Evolutionary conservation across 35 echinoderm and acorn worm species (phyloP).

Genomic region (Amphiura filiformis): DNA sequence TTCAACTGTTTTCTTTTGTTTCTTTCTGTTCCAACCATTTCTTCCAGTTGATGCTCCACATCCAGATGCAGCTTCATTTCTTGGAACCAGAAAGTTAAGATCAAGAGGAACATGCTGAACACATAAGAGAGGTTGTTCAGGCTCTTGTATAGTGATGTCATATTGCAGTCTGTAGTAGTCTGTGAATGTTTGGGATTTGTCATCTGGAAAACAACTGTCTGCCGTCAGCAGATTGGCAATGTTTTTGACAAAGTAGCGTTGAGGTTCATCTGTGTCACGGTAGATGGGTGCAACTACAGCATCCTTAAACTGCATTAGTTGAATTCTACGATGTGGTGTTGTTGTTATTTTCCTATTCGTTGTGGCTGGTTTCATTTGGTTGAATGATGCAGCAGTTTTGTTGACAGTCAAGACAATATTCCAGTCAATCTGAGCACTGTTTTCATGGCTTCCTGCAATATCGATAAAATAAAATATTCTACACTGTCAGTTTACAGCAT

Average conservation of each 20-base stretch:
- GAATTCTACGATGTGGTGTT: not conserved
- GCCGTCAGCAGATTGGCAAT: constrained; percentile 55
- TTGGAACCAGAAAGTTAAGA: not conserved
- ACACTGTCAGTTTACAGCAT: no score
- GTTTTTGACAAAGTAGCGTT: constrained; percentile 59
- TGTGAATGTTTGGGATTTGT: constrained; percentile 69
- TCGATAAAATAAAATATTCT: no score
- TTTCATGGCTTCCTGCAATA: no score
- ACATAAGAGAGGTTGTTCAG: constrained; percentile 76
- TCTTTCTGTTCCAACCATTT: constrained; percentile 74
- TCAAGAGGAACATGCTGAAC: constrained; percentile 80
- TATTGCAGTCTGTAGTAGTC: constrained; percentile 92
- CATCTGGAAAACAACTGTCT: not conserved
- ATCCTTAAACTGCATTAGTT: constrained; percentile 32
- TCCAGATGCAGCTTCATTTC: not conserved
- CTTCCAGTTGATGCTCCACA: constrained; percentile 60
- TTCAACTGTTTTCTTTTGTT: constrained; percentile 87
- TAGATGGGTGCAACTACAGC: constrained; percentile 93
- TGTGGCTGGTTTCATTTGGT: not conserved
- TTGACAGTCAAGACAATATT: constrained; percentile 72
- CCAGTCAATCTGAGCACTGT: constrained; percentile 60
- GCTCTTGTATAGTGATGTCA: constrained; percentile 83
- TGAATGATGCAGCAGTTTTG: constrained; percentile 30
- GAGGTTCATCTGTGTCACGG: constrained; percentile 91
- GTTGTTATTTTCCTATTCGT: no score